These are phyloP conservation scores for Limonius californicus DNA, from an alignment of 1,140 invertebrate species.

Conservation along the genomic window DNA sequence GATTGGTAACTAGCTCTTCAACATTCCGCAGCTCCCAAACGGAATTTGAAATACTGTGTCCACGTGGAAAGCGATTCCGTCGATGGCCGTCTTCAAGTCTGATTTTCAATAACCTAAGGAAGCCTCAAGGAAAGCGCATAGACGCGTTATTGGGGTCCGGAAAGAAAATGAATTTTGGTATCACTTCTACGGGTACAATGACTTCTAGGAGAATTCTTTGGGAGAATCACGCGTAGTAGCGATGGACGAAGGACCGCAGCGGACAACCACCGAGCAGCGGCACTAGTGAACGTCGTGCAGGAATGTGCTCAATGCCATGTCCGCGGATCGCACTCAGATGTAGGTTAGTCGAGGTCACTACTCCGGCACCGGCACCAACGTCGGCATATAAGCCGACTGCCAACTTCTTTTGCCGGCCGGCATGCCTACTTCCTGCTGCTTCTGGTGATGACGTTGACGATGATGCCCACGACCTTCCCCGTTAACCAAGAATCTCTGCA, in stretches of 20 bases:
- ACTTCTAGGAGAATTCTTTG: neutral
- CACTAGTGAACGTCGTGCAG: constrained; percentile 5
- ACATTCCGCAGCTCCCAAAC: too few relatives aligned
- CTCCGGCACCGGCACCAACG: neutral
- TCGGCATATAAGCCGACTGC: neutral
- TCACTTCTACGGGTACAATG: neutral
- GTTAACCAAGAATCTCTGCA: too few relatives aligned
- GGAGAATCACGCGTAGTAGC: neutral
- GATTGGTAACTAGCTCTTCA: too few relatives aligned
- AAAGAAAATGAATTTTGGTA: neutral
- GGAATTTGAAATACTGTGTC: too few relatives aligned
- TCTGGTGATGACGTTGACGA: too few relatives aligned
- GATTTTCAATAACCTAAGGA: neutral
- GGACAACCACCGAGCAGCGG: constrained; percentile 3
- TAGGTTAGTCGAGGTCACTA: constrained; percentile 11
- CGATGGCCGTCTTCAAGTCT: too few relatives aligned
- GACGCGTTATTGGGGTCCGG: neutral
- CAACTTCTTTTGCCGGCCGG: neutral
- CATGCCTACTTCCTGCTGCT: neutral
- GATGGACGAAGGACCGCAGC: neutral
- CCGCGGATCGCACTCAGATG: constrained; percentile 1
- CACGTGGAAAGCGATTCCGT: too few relatives aligned
- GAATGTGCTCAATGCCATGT: constrained; percentile 12
- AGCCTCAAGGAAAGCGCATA: neutral
- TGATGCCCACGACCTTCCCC: too few relatives aligned